Evolutionary conservation across 2,797 vertebrate species (phyloP).

Genomic region (Lagocephalus sceleratus): DNA sequence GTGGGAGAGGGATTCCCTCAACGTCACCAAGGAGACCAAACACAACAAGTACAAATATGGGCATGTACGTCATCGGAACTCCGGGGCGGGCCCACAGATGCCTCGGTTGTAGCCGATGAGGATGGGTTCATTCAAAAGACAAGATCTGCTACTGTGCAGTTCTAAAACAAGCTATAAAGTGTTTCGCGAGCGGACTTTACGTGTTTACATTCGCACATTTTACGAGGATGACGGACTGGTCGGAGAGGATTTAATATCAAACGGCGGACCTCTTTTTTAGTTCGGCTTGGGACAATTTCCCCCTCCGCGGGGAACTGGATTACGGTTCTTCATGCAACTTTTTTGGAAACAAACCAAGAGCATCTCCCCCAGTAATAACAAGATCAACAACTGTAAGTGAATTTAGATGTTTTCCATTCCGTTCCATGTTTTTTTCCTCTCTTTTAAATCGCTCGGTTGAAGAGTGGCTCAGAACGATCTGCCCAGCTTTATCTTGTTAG

Average conservation of each 20-base stretch:
- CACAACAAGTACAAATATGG: constrained; percentile 94
- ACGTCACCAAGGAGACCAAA: constrained; percentile 99
- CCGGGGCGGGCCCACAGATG: constrained; percentile 77
- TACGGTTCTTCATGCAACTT: constrained; percentile 82
- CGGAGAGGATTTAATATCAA: too few relatives aligned
- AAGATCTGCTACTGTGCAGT: constrained; percentile 63
- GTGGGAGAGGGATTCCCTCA: constrained; percentile 96
- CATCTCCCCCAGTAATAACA: constrained; percentile 64
- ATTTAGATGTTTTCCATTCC: not conserved
- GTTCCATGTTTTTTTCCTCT: too few relatives aligned
- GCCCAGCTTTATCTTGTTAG: constrained; percentile 6
- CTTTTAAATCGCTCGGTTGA: not conserved
- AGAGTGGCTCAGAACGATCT: constrained; percentile 11
- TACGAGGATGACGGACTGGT: constrained; percentile 14
- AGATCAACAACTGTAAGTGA: constrained; percentile 63
- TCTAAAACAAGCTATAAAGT: constrained; percentile 34
- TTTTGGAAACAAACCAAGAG: constrained; percentile 79
- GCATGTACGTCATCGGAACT: constrained; percentile 98
- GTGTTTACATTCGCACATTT: constrained; percentile 66
- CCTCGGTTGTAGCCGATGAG: constrained; percentile 56
- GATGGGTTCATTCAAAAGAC: constrained; percentile 92
- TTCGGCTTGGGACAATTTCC: constrained; percentile 45
- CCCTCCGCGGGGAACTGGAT: constrained; percentile 67
- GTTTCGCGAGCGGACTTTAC: constrained; percentile 58
- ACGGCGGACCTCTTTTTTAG: constrained; percentile 42